Evolutionary conservation across 2,797 vertebrate species (phyloP).

Genomic region (Corythornis leucogaster): DNA sequence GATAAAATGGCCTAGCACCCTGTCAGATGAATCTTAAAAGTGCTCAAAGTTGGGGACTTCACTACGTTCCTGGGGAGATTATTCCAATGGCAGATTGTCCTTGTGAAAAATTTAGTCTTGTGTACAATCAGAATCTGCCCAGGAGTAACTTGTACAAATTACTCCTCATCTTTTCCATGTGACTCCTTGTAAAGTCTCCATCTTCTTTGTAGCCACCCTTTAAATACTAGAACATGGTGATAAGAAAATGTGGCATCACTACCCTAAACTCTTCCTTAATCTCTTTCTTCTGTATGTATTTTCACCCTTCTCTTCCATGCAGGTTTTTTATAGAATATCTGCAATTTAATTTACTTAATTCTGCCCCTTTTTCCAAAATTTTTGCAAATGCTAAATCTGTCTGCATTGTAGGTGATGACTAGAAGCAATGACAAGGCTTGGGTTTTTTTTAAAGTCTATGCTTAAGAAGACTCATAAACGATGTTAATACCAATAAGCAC

Average conservation of each 20-base stretch:
- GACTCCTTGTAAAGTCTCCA: not conserved
- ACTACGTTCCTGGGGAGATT: not conserved
- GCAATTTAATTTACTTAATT: not conserved
- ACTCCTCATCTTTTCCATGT: not conserved
- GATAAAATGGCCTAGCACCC: not conserved
- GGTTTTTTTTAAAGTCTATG: not conserved
- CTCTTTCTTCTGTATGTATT: not conserved
- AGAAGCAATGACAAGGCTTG: not conserved
- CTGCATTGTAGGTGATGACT: not conserved
- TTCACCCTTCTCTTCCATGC: not conserved
- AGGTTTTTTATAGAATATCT: not conserved
- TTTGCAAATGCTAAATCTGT: not conserved
- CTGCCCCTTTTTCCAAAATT: not conserved
- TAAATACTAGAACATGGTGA: not conserved
- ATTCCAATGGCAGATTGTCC: not conserved
- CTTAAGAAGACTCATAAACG: not conserved
- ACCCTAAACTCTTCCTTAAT: not conserved
- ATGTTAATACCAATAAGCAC: not conserved
- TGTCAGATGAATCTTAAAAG: not conserved
- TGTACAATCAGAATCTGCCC: not conserved
- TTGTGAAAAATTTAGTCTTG: not conserved
- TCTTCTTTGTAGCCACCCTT: not conserved
- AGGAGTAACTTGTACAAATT: not conserved
- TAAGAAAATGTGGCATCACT: not conserved
- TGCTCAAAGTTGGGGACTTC: not conserved